Percentiles rank a stretch among this genome's conserved stretches.
Evolutionary conservation across 2,113 vertebrate species (phyloP).

Genomic region (Melanocharis versteri): DNA sequence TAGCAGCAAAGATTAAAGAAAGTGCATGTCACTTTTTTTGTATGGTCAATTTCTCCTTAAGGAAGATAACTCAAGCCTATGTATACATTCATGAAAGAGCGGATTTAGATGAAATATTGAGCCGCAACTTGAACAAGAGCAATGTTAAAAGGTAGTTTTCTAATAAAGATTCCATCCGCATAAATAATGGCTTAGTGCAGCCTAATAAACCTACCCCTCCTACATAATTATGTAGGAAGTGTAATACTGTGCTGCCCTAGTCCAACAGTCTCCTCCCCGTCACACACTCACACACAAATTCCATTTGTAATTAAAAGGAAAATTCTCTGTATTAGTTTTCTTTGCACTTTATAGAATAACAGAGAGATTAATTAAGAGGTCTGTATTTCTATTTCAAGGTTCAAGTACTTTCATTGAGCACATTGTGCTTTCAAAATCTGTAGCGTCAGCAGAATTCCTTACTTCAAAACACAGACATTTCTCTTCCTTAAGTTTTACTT

Average conservation of each 20-base stretch:
- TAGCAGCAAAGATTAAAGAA: neutral
- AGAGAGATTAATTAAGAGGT: constrained; percentile 72
- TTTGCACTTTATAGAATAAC: constrained; percentile 62
- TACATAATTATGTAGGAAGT: constrained; percentile 57
- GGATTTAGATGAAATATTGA: neutral
- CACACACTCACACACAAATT: constrained; percentile 24
- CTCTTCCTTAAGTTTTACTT: neutral
- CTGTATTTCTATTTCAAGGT: constrained; percentile 73
- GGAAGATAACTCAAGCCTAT: neutral
- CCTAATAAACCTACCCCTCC: constrained; percentile 56
- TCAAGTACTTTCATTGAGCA: constrained; percentile 62
- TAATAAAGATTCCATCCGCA: constrained; percentile 21
- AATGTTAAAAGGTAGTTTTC: neutral
- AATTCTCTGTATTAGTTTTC: constrained; percentile 57
- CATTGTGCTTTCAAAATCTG: constrained; percentile 16
- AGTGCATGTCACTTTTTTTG: neutral
- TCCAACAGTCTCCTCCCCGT: constrained; percentile 9
- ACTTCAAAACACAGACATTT: constrained; percentile 22
- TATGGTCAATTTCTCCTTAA: neutral
- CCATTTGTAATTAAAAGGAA: constrained; percentile 56
- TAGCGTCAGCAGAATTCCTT: constrained; percentile 53
- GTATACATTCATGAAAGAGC: neutral
- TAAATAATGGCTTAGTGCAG: constrained; percentile 33
- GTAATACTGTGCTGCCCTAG: constrained; percentile 15
- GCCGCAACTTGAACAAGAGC: neutral